Evolutionary conservation across 2,113 vertebrate genomes (phyloP).

Genomic region (Ophiodon elongatus): DNA sequence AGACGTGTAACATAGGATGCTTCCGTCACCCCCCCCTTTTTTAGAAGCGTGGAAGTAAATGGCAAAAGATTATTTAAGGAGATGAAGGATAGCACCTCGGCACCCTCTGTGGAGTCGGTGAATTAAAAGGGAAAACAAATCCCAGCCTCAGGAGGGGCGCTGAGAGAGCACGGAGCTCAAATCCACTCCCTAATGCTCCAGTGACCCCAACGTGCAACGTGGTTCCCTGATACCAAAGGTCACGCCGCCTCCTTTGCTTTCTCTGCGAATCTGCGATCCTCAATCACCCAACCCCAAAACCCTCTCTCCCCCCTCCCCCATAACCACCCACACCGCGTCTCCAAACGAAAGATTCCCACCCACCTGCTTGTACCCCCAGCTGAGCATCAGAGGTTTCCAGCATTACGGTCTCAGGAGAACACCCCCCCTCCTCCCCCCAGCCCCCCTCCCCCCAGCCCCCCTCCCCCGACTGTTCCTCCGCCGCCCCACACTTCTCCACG

Average conservation of each 20-base stretch:
- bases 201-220: conserved; percentile 56
- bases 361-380: conserved; percentile 77
- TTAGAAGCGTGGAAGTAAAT: conserved; percentile 43
- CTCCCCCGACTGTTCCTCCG: conserved; percentile 27
- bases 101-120: conserved; percentile 18
- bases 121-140: conserved; percentile 14
- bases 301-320: not conserved
- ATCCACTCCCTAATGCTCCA: conserved; percentile 51
- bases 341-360: conserved; percentile 69
- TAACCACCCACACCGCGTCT: conserved; percentile 69
- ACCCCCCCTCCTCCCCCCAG: conserved; percentile 14
- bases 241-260: conserved; percentile 43
- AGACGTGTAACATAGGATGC: conserved; percentile 15
- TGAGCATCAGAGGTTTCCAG: conserved; percentile 74
- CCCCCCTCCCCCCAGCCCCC: conserved; percentile 22
- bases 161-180: conserved; percentile 18
- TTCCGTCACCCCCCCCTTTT: conserved; percentile 19
- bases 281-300: not conserved
- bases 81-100: conserved; percentile 31
- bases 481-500: conserved; percentile 59
- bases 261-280: conserved; percentile 30
- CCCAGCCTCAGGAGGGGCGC: conserved; percentile 44
- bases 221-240: conserved; percentile 73
- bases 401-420: conserved; percentile 66
- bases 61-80: conserved; percentile 35